phyloP scores from a whole-genome alignment of 2,888 invertebrate genomes.

The Caenorhabditis sp. region DNA sequence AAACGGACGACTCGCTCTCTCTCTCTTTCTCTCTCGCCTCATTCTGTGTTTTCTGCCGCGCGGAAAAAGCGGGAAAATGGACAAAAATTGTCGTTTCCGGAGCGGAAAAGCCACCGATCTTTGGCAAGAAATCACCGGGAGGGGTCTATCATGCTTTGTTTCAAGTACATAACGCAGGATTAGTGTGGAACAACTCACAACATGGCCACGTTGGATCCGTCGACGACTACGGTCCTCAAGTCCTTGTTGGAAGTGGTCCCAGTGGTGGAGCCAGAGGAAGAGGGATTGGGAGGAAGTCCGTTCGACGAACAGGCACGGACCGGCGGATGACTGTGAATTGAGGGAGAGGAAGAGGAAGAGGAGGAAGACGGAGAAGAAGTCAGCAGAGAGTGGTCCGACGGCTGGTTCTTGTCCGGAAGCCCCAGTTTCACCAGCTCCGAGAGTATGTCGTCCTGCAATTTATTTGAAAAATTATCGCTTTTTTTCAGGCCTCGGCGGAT shows the following conservation, averaged over 20 bases:
- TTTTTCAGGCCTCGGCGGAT: too few species aligned
- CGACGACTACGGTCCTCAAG: conserved; percentile 88
- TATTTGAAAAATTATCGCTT: background rate
- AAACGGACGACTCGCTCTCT: too few species aligned
- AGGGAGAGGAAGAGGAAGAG: conserved; percentile 3
- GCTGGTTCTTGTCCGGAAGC: conserved; percentile 4
- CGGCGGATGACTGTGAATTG: conserved; percentile 6
- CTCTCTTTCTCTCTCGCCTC: too few species aligned
- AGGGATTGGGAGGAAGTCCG: conserved; percentile 5
- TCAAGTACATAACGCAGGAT: too few species aligned
- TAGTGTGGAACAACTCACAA: conserved; percentile 83
- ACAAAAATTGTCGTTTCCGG: too few species aligned
- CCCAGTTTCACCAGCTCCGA: conserved; percentile 46
- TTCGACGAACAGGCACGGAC: conserved; percentile 12
- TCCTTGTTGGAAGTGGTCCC: conserved; percentile 8
- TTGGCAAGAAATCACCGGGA: conserved; percentile 3
- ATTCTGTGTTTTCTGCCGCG: background rate
- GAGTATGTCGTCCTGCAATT: conserved; percentile 46
- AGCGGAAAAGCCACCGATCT: background rate
- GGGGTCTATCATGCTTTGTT: too few species aligned
- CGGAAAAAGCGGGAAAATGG: background rate
- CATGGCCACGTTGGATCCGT: conserved; percentile 95
- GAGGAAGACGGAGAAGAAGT: background rate
- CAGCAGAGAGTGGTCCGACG: too few species aligned
- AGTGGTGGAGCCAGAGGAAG: conserved; percentile 8